These are phyloP conservation scores for Sinhomidia bicolor DNA, from an alignment of 2,888 invertebrate species.

Conservation along the genomic window DNA sequence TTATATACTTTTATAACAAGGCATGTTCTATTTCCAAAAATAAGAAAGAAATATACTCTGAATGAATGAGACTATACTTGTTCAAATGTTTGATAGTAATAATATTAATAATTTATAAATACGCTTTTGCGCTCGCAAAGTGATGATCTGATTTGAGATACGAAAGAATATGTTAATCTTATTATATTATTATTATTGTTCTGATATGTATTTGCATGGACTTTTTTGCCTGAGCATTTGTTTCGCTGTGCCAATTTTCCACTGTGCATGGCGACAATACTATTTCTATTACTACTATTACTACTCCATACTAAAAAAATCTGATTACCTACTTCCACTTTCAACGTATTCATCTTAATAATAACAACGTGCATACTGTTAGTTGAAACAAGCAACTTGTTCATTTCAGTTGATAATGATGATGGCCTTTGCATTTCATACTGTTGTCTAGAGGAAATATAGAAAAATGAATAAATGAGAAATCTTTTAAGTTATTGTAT, in stretches of 20 bases:
- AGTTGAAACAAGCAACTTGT: background rate
- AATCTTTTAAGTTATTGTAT: background rate
- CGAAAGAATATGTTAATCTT: too few species aligned
- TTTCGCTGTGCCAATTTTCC: constrained; percentile 21
- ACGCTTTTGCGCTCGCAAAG: constrained; percentile 21
- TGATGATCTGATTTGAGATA: background rate
- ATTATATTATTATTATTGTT: too few species aligned
- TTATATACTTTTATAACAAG: constrained; percentile 1
- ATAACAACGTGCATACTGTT: background rate
- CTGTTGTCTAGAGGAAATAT: background rate
- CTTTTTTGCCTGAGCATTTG: constrained; percentile 27
- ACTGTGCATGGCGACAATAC: constrained; percentile 30
- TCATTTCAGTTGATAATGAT: too few species aligned
- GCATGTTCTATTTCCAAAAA: constrained; percentile 23
- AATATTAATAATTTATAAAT: background rate
- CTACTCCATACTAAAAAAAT: too few species aligned
- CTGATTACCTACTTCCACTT: too few species aligned
- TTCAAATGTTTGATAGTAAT: background rate
- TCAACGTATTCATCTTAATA: too few species aligned
- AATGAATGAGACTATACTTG: too few species aligned
- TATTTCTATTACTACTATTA: too few species aligned
- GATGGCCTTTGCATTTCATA: too few species aligned
- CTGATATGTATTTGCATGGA: constrained; percentile 12
- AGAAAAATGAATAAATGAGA: background rate
- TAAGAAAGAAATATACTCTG: too few species aligned